Base-by-base conservation (phyloP, 2,113 vertebrate genomes). In the Tachysurus fulvidraco region DNA sequence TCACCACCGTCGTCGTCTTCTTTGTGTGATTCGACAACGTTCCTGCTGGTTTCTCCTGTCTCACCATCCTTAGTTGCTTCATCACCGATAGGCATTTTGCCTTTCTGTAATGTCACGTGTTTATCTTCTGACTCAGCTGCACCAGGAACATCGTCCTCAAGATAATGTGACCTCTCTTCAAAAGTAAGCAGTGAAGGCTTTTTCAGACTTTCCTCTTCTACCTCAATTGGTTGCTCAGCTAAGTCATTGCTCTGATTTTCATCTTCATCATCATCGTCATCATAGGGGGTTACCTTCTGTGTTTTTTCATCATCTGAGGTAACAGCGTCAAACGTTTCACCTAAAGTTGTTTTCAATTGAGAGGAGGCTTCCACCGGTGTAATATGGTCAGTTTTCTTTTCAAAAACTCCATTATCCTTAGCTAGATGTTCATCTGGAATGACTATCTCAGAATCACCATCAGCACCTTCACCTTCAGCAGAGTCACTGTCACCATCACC, bases 271-370 rank as follows among this genome's bases (percentile, higher is more conserved):
- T 95, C 50, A 54, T 73, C 46, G 5, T 95, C 76, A 81, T 89
- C 83, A 13, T 85, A 79, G 0, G 95, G 93, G 0, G 96, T 97
- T 17, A 97, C 94, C 71, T 94, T 95, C n/a, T 83, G 91, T 7
- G 97, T 98, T 16, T 94, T 90, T 89, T 97, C 96, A 8, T 97
- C 96, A 81, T 97, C 94, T 0, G 96, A 95, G 11, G 94, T 92
- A 41, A 97, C 65, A 0, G 95, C 97, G 88, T 99, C 98, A 17
- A 95, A 96, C 6, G 97, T 98, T 54, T 95, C 94, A 44, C 96
- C 97, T 85, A 97, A 89, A 41, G 95, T 95, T 25, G 97, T 97
- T 94, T 96, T 95, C 87, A 97, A 91, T 79, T 95, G 88, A 1
- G 95, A 88, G 84, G 95, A 93, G 77, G 93, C 91, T 78, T 94